Evolutionary conservation across 1,140 invertebrate species (phyloP), one percentile per base, ranked within the genome.

Genomic region (Drosophila paulistorum): DNA sequence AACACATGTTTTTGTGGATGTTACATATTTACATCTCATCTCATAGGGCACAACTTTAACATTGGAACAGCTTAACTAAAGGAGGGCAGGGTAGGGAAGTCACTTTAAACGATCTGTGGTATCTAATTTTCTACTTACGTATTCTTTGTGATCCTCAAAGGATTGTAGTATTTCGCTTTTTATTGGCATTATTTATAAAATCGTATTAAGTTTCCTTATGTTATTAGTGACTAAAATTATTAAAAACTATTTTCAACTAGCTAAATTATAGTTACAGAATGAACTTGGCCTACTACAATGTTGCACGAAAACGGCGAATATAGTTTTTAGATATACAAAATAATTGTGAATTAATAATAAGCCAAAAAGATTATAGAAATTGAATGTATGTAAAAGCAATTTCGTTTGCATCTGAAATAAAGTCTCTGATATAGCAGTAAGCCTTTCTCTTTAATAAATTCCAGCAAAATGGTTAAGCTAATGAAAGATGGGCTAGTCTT

Each of bases 81-180:
- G 0, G 37, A 4, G 37, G 37, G 11, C 11, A 3, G 37, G 37
- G 3, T 13, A 39, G 35, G 7, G 1, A 23, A 51, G 6, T 13
- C 1, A 14, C 7, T 48, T 48, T n/a, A 48, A 20, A 3, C 7
- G 7, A 48, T 48, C 14, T 7, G 0, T 48, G 45, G 30, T 30
- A 7, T 7, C 9, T 7, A 7, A 17, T 11, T 11, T 5, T 51
- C 3, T 23, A 20, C 45, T 23, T 5, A 51, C 45, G 23, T 23
- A 51, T 23, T 51, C 45, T 11, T 51, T 51, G 45, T 51, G 45
- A 51, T 51, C 45, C n/a, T 14, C 45, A 6, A 51, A 51, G 17
- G 45, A 17, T 51, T 51, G 45, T 23, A 51, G 4, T 10, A 51
- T 51, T 51, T 51, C 45, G 20, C 9, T 51, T 51, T 51, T 23